These are phyloP conservation scores for Axinella damicornis DNA, from an alignment of 37 sponge, comb jelly and placozoan species.

Conservation along the genomic window DNA sequence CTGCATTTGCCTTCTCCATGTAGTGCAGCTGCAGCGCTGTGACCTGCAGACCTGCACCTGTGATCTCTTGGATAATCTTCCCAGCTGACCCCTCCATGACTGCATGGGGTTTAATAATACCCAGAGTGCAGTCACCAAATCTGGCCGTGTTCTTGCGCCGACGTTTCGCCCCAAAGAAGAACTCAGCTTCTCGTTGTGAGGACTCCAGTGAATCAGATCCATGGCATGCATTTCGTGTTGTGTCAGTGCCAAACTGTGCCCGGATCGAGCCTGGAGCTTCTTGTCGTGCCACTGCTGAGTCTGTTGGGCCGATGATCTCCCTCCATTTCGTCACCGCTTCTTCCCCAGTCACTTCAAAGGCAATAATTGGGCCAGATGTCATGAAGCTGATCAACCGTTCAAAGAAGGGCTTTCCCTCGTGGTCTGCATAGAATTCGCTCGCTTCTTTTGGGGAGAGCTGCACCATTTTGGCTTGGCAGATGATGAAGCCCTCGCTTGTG, in stretches of 20 bases:
- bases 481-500: conserved; percentile 56
- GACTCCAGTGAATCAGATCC: conserved; percentile 80
- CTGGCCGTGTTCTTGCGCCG: conserved; percentile 43
- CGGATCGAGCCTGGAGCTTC: conserved; percentile 78
- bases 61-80: conserved; percentile 82
- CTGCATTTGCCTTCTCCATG: conserved; percentile 90
- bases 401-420: conserved; percentile 73
- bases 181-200: conserved; percentile 81
- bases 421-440: conserved; percentile 82
- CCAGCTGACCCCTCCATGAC: conserved; percentile 81
- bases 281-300: conserved; percentile 75
- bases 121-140: conserved; percentile 62
- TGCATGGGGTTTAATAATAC: conserved; percentile 96
- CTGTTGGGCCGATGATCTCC: conserved; percentile 80
- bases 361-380: conserved; percentile 85
- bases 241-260: conserved; percentile 86
- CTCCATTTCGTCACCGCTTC: conserved; percentile 71
- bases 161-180: conserved; percentile 81
- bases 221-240: conserved; percentile 87
- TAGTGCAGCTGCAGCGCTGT: conserved; percentile 72
- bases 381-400: conserved; percentile 70
- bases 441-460: conserved; percentile 81
- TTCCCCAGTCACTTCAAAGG: conserved; percentile 83
- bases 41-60: conserved; percentile 59
- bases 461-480: conserved; percentile 88